phyloP scores from a whole-genome alignment of 2,888 invertebrate genomes.

The Cerceris ruficornis region DNA sequence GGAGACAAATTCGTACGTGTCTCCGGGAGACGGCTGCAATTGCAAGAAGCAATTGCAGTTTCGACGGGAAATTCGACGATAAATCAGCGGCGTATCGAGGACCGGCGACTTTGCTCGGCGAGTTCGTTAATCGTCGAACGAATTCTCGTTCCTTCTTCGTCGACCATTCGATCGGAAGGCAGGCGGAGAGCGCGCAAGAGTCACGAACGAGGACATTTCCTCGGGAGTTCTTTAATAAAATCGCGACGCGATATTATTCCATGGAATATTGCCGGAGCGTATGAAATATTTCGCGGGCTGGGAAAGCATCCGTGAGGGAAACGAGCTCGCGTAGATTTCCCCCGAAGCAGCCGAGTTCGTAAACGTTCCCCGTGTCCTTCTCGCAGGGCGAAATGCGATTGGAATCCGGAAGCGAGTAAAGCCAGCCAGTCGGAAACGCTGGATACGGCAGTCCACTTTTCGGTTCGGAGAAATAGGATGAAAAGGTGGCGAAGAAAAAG shows the following conservation, averaged over 20 bases:
- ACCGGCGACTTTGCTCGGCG: too few relatives aligned
- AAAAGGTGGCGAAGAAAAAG: conserved; percentile 4
- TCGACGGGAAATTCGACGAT: too few relatives aligned
- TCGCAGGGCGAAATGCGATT: conserved; percentile 57
- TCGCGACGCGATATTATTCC: too few relatives aligned
- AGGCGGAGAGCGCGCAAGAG: too few relatives aligned
- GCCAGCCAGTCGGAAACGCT: conserved; percentile 64
- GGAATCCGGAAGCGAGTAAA: conserved; percentile 66
- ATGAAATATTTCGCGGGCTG: conserved; percentile 11
- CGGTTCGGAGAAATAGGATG: conserved; percentile 23
- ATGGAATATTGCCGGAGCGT: conserved; percentile 1
- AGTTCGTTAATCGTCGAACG: too few relatives aligned
- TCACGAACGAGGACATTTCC: too few relatives aligned
- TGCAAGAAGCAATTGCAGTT: conserved; percentile 4
- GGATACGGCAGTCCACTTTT: conserved; percentile 63
- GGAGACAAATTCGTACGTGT: conserved; percentile 35
- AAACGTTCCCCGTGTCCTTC: conserved; percentile 51
- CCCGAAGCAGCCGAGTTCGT: conserved; percentile 43
- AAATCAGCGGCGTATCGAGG: too few relatives aligned
- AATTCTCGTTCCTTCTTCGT: too few relatives aligned
- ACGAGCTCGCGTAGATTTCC: conserved; percentile 40
- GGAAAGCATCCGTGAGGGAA: conserved; percentile 5
- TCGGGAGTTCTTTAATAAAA: too few relatives aligned
- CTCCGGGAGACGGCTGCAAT: conserved; percentile 8
- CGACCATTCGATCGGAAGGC: too few relatives aligned